phyloP scores from a whole-genome alignment of 2,113 vertebrate species.

The Lepidothrix coronata region DNA sequence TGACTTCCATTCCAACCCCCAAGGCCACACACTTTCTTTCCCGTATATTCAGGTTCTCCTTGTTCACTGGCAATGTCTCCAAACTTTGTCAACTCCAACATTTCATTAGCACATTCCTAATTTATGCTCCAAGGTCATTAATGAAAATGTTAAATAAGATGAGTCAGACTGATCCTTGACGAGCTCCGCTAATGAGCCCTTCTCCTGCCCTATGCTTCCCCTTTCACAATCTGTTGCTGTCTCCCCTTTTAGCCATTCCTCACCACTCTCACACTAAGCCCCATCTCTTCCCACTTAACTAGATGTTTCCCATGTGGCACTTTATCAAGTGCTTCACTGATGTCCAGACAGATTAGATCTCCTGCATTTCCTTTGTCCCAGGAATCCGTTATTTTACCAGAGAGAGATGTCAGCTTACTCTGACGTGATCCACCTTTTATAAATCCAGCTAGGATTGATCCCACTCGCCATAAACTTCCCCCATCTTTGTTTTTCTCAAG shows the following conservation, averaged over 20 bases:
- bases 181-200: slow-evolving; percentile 62
- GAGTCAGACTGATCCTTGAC: slow-evolving; percentile 62
- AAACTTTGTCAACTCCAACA: slow-evolving; percentile 61
- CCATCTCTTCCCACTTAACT: slow-evolving; percentile 37
- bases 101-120: slow-evolving; percentile 61
- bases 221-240: slow-evolving; percentile 30
- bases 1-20: background rate
- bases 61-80: slow-evolving; percentile 26
- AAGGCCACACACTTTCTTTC: background rate
- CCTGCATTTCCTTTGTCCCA: background rate
- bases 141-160: slow-evolving; percentile 70
- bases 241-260: slow-evolving; percentile 65
- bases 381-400: background rate
- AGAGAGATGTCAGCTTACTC: background rate
- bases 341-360: slow-evolving; percentile 35
- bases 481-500: background rate
- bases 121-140: slow-evolving; percentile 69
- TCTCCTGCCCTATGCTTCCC: slow-evolving; percentile 57
- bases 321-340: slow-evolving; percentile 7
- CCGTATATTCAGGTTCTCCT: slow-evolving; percentile 18
- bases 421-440: background rate
- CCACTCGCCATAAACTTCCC: background rate
- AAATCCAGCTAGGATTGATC: background rate
- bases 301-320: slow-evolving; percentile 46
- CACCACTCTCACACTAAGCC: slow-evolving; percentile 9